Evolutionary conservation across 2,113 vertebrate species (phyloP).

Genomic region (Tor tambroides): DNA sequence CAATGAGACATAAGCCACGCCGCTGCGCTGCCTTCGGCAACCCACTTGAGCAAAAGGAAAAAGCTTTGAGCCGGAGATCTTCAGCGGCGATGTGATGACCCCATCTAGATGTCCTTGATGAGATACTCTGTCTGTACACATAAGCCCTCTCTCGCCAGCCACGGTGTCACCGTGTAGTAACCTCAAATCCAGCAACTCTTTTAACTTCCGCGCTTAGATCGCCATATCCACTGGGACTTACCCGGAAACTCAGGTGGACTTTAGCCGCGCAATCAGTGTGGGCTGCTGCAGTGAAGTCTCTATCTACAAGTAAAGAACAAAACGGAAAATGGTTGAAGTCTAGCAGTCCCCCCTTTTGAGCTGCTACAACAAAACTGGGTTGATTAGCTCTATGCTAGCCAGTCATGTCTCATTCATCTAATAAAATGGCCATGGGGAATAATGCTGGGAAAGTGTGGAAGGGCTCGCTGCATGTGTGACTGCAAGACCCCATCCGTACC

Average conservation of each 20-base stretch:
- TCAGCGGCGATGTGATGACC: constrained; percentile 40
- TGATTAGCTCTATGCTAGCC: constrained; percentile 50
- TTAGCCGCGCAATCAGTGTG: not conserved
- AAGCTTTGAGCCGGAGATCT: constrained; percentile 37
- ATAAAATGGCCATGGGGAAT: constrained; percentile 32
- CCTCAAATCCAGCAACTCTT: constrained; percentile 44
- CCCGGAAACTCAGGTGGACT: constrained; percentile 36
- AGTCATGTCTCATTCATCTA: constrained; percentile 51
- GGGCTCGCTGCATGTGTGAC: constrained; percentile 36
- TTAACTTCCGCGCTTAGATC: constrained; percentile 49
- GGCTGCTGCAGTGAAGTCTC: not conserved
- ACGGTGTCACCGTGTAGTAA: constrained; percentile 30
- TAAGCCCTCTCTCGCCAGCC: constrained; percentile 23
- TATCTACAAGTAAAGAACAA: constrained; percentile 29
- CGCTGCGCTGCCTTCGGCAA: constrained; percentile 7
- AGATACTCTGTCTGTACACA: constrained; percentile 45
- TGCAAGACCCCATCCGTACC: constrained; percentile 18
- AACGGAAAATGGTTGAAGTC: not conserved
- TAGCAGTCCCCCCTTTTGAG: constrained; percentile 18
- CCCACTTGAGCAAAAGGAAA: constrained; percentile 32
- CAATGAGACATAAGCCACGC: constrained; percentile 4
- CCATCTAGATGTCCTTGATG: constrained; percentile 38
- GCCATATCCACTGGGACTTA: constrained; percentile 29
- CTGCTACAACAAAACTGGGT: constrained; percentile 16
- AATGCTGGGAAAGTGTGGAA: constrained; percentile 36